Evolutionary conservation across 2,113 vertebrate species (phyloP), one percentile per base, ranked within the genome.

Genomic region (Cervus canadensis): DNA sequence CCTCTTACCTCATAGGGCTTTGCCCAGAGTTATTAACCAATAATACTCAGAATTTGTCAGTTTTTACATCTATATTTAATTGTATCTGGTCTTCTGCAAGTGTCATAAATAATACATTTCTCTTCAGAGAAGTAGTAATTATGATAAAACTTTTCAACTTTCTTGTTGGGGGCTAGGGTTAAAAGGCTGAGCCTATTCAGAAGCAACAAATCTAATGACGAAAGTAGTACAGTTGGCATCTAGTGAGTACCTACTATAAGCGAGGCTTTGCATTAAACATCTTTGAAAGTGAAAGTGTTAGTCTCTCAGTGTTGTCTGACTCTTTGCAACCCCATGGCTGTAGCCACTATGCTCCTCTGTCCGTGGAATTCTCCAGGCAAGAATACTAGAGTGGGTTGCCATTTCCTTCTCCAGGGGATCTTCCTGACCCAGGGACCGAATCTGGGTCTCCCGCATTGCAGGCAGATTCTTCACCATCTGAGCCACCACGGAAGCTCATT

Each of bases 1-100:
- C 15, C n/a, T 95, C 12, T 91, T 78, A 87, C 57, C 50, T 96
- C 74, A 79, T 13, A 23, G 23, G 43, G 11, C 23, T 64, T 95
- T 57, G n/a, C 54, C 30, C 25, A 76, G 45, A 82, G 21, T 90
- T 87, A 86, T 30, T 95, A 79, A 67, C n/a, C 23, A 45, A 48
- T 43, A 79, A 28, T 88, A 76, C 64, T 89, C 9, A 43, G 30
- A 92, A 81, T 84, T 76, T n/a, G 5, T 85, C 30, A 79, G 14
- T 62, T 81, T 96, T 96, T n/a, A 76, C 17, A 60, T 54, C 78
- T 91, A 74, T 23, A 92, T 62, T 97, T 96, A 93, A 76, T 25
- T 91, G 26, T 89, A 81, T 62, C 6, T 25, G 78, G 52, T 93
- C 54, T 26, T 88, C 45, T 97, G 3, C 60, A 88, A 57, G 28